These are phyloP conservation scores for Spheniscus mendiculus DNA, from an alignment of 2,113 vertebrate genomes.

Conservation along the genomic window DNA sequence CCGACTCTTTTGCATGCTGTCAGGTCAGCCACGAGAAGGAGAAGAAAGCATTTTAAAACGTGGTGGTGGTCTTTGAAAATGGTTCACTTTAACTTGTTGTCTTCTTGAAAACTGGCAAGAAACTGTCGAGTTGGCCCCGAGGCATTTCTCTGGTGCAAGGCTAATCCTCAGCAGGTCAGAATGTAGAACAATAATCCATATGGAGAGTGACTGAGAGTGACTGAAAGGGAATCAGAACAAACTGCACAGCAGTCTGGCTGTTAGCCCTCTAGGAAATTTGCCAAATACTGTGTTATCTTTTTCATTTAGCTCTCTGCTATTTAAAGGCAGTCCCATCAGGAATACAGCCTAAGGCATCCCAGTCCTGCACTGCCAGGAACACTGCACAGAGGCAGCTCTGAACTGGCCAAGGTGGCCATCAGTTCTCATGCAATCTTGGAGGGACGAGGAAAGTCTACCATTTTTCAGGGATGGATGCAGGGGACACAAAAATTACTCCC, in stretches of 20 bases:
- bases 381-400: not conserved
- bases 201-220: not conserved
- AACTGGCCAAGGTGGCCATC: not conserved
- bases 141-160: not conserved
- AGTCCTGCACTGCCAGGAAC: not conserved
- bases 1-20: accelerated
- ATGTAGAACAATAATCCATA: not conserved
- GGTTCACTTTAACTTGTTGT: not conserved
- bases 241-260: not conserved
- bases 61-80: not conserved
- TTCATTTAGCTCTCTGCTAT: not conserved
- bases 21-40: not conserved
- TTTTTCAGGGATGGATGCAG: not conserved
- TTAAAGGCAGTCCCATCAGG: not conserved
- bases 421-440: not conserved
- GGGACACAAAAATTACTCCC: not conserved
- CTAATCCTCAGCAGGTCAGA: not conserved
- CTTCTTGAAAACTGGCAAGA: not conserved
- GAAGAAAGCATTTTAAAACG: not conserved
- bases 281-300: not conserved
- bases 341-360: not conserved
- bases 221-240: not conserved
- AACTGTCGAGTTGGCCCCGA: not conserved
- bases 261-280: not conserved
- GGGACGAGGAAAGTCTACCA: not conserved